Evolutionary conservation across 1,140 invertebrate genomes (phyloP).

Genomic region (Tyrophagus putrescentiae): DNA sequence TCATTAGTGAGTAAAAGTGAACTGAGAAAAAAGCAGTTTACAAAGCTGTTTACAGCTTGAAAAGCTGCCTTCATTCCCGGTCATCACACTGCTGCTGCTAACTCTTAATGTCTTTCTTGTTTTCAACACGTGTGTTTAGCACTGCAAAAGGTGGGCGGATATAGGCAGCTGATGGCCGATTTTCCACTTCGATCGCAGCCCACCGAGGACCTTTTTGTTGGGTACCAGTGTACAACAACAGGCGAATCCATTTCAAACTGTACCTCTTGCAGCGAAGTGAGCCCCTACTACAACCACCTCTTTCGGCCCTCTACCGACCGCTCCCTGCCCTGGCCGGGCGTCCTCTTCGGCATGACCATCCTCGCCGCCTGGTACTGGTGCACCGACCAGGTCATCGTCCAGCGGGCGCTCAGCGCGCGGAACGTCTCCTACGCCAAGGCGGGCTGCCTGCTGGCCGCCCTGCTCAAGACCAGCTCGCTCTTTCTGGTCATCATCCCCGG

Average conservation of each 20-base stretch:
- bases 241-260: not conserved
- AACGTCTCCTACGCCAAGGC: conserved; percentile 41
- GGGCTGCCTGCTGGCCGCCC: conserved; percentile 39
- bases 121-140: too few relatives aligned
- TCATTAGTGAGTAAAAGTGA: not conserved
- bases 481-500: conserved; percentile 42
- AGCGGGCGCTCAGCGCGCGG: conserved; percentile 40
- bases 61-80: too few relatives aligned
- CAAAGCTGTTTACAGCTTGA: too few relatives aligned
- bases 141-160: conserved; percentile 37
- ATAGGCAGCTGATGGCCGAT: conserved; percentile 33
- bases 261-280: conserved; percentile 18
- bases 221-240: not conserved
- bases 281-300: conserved; percentile 18
- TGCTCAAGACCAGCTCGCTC: conserved; percentile 39
- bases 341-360: conserved; percentile 37
- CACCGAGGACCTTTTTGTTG: not conserved
- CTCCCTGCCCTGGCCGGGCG: conserved; percentile 28
- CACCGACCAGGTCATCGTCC: conserved; percentile 37
- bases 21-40: too few relatives aligned
- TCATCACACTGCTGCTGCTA: too few relatives aligned
- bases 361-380: conserved; percentile 43
- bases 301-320: conserved; percentile 31
- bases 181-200: conserved; percentile 28
- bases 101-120: too few relatives aligned